Evolutionary conservation across 2,797 vertebrate genomes (phyloP), one percentile per base, ranked within the genome.

Genomic region (Naso thynnoides): DNA sequence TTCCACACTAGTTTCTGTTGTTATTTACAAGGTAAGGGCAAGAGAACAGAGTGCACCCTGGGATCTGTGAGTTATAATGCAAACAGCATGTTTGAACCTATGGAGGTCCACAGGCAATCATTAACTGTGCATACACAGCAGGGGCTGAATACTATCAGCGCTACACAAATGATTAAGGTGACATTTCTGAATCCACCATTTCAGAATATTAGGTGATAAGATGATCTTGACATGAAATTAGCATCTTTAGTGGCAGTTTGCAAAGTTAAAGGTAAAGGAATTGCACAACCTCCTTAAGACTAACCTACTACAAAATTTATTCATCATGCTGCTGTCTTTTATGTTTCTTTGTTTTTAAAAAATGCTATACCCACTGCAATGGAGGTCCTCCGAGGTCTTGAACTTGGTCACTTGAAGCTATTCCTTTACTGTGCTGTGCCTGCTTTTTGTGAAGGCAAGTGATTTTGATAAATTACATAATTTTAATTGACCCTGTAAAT

Each of bases 1-100:
- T 14, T 42, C 23, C 50, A 16, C 48, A 36, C 26, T 54, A 19
- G 4, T 61, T 57, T 36, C 26, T 64, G 73, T 63, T 79, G 33
- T 78, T 81, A 70, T 87, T 87, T 79, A 85, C 73, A 76, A 47
- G 21, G 21, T 14, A 39, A 49, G 76, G 79, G 70, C 39, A 27
- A 49, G 52, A 73, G 72, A 72, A 62, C 31, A 56, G 52, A 4
- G 2, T 59, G 60, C 48, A 78, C 81, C 49, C 29, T 72, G 10
- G 45, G 53, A 71, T 31, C 23, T 42, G n/a, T 70, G 60, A 70
- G 33, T 70, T 63, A 53, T 24, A 14, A 45, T 5, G 23, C 7
- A 16, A 27, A 44, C 45, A 33, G 24, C 8, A 24, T 21, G 59
- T 41, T 19, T 53, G 42, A 66, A 56, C 31, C 26, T 13, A 13